phyloP scores from a whole-genome alignment of 2,888 invertebrate species.

The Drosophila neonasuta region DNA sequence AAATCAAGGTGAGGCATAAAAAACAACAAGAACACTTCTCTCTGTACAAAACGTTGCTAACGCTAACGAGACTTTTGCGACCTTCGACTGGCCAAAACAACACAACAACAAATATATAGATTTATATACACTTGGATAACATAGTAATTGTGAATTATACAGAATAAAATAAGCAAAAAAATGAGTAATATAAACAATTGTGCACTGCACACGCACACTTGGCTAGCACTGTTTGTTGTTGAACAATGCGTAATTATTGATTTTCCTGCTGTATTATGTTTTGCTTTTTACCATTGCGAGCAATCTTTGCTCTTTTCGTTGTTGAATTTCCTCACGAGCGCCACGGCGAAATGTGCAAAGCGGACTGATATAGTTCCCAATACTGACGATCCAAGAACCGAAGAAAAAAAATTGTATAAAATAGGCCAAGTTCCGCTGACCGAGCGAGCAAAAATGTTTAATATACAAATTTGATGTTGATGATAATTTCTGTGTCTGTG shows the following conservation, averaged over 20 bases:
- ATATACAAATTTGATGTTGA: slow-evolving; percentile 57
- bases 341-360: slow-evolving; percentile 80
- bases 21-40: slow-evolving; percentile 53
- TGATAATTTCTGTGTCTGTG: slow-evolving; percentile 43
- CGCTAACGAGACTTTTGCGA: slow-evolving; percentile 43
- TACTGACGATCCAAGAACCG: slow-evolving; percentile 58
- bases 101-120: slow-evolving; percentile 11
- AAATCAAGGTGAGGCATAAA: slow-evolving; percentile 75
- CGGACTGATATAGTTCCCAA: slow-evolving; percentile 80
- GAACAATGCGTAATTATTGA: slow-evolving; percentile 55
- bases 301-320: slow-evolving; percentile 67
- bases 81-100: slow-evolving; percentile 63
- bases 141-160: slow-evolving; percentile 4
- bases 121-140: slow-evolving; percentile 24
- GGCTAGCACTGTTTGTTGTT: slow-evolving; percentile 27
- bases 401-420: slow-evolving; percentile 4
- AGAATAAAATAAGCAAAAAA: slow-evolving; percentile 2
- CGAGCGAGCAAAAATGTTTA: slow-evolving; percentile 50
- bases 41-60: slow-evolving; percentile 31
- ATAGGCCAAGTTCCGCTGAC: slow-evolving; percentile 65
- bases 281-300: slow-evolving; percentile 80
- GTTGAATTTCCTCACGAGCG: slow-evolving; percentile 75
- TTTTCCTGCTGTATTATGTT: slow-evolving; percentile 38
- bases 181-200: slow-evolving; percentile 9
- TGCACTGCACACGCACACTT: slow-evolving; percentile 34